phyloP scores from a whole-genome alignment of 2,888 invertebrate genomes.

The Netelia melanura region DNA sequence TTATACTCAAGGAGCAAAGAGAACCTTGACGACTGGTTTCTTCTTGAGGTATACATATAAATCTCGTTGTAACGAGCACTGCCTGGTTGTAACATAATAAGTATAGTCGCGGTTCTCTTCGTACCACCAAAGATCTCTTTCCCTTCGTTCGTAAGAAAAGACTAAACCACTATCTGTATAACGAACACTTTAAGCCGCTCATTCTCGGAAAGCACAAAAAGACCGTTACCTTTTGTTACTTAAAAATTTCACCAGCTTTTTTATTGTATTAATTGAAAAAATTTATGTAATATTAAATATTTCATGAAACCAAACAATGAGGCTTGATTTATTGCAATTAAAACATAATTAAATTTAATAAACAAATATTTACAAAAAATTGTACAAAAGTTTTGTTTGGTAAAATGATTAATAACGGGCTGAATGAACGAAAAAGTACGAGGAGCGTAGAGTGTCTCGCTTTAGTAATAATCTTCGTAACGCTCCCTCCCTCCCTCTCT shows the following conservation, averaged over 20 bases:
- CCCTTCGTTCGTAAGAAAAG: background rate
- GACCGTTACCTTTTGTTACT: too few species aligned
- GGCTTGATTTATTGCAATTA: too few species aligned
- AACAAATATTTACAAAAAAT: too few species aligned
- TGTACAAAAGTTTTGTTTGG: too few species aligned
- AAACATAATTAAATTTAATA: too few species aligned
- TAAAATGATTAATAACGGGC: too few species aligned
- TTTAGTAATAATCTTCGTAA: background rate
- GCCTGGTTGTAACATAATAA: slow-evolving; percentile 50
- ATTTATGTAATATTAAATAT: too few species aligned
- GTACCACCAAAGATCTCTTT: slow-evolving; percentile 19
- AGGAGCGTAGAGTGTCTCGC: background rate
- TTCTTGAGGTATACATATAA: background rate
- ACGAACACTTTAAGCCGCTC: background rate
- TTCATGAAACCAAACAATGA: too few species aligned
- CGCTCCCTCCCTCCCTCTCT: background rate
- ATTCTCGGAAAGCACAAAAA: background rate
- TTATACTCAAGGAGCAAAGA: background rate
- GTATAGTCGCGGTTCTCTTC: slow-evolving; percentile 31
- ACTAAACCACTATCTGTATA: background rate
- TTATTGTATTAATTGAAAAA: too few species aligned
- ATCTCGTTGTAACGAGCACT: slow-evolving; percentile 44
- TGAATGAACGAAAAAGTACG: background rate
- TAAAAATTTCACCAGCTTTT: too few species aligned
- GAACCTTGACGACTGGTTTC: slow-evolving; percentile 45